Evolutionary conservation across 2,797 vertebrate genomes (phyloP), one percentile per base, ranked within the genome.

Genomic region (Rhinoraja longicauda): DNA sequence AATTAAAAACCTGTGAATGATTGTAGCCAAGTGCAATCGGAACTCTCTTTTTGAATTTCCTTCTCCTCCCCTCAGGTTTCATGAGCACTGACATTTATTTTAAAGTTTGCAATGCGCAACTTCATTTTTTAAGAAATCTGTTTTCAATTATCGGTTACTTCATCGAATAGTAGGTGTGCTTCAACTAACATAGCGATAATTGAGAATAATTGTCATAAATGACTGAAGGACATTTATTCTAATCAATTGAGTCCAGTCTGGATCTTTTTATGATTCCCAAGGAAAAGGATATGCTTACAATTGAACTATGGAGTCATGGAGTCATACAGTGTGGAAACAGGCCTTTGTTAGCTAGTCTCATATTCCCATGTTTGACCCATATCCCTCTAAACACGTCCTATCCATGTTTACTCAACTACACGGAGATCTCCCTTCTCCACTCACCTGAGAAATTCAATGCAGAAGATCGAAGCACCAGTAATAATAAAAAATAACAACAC

Each of bases 1-100:
- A 92, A 92, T 92, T 92, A 72, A 92, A 92, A 29, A 39, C 39
- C 70, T 53, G 26, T 75, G 45, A 75, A 75, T 92, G 57, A 29
- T 75, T 70, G 10, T 17, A 92, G 39, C 36, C 45, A 45, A 92
- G 26, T 4, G 72, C 36, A 5, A 13, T 36, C 39, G 36, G 88
- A 24, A 8, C 21, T 53, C 12, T 45, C 39, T 12, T 70, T 72
- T 73, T 73, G 24, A 26, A 36, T 15, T 73, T 36, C 57, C 29
- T 75, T 45, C 13, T 59, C 62, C 59, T 36, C 1, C 17, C n/a
- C 21, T 75, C 70, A 2, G 8, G 75, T 75, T 92, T 45, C 53
- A 36, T 29, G 67, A 91, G 24, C 21, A 9, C 39, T 53, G 10
- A 53, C 10, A 75, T 72, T 73, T 92, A 24, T 24, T 73, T 53